Conservation (phyloP, 2,113 vertebrate species). For the Malurus alboscapulatus region DNA sequence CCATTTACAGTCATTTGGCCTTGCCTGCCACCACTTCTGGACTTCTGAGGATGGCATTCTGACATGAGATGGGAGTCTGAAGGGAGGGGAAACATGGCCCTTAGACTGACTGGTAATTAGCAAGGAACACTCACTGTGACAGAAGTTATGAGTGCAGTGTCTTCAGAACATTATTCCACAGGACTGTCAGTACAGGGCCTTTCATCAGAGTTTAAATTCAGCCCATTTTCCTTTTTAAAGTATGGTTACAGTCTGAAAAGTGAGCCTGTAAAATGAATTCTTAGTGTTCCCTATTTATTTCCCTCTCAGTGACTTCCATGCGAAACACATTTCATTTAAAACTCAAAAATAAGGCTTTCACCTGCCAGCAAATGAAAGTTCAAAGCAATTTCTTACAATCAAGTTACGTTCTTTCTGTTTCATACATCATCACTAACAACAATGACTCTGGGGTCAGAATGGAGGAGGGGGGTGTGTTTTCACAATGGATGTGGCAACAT, state of each 20-base stretch:
- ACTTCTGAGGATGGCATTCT: background rate
- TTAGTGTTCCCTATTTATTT: background rate
- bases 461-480: background rate
- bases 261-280: constrained; percentile 27
- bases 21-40: background rate
- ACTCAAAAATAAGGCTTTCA: constrained; percentile 28
- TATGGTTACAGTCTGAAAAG: background rate
- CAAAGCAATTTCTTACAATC: constrained; percentile 37
- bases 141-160: background rate
- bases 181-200: background rate
- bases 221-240: background rate
- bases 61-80: background rate
- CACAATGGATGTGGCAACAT: constrained; percentile 16
- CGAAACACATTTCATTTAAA: constrained; percentile 16
- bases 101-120: background rate
- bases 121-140: background rate
- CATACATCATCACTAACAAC: constrained; percentile 33
- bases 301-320: constrained; percentile 23
- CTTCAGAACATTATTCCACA: background rate
- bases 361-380: constrained; percentile 31
- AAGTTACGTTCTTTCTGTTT: constrained; percentile 37
- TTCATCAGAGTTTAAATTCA: constrained; percentile 3
- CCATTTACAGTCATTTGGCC: background rate
- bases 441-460: constrained; percentile 36
- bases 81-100: background rate